Percentiles rank a stretch among this genome's conserved stretches.
Evolutionary conservation across 2,113 vertebrate genomes (phyloP).

Genomic region (Atractosteus spatula): DNA sequence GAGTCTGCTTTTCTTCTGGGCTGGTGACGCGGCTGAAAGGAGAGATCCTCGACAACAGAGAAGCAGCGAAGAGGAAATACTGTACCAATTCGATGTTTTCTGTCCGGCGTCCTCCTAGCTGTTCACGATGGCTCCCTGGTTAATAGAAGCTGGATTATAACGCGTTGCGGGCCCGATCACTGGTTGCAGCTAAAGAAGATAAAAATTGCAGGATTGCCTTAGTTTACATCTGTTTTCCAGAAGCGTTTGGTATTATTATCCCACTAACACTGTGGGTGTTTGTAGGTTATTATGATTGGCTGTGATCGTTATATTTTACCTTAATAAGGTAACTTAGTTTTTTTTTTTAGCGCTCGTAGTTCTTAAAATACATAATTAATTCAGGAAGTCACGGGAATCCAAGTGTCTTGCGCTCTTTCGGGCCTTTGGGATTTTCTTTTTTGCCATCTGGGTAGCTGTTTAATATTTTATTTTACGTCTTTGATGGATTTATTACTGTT

Average conservation of each 20-base stretch:
- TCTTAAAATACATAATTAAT: not conserved
- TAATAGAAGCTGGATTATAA: conserved; percentile 9
- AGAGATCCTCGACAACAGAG: conserved; percentile 26
- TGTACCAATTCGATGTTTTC: conserved; percentile 7
- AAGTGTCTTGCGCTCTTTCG: conserved; percentile 41
- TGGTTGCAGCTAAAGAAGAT: not conserved
- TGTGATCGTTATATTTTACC: not conserved
- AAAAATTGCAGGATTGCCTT: not conserved
- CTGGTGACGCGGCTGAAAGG: conserved; percentile 58
- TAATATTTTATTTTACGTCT: not conserved
- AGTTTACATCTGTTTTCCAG: not conserved
- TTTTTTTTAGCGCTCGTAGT: not conserved
- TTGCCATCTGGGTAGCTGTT: conserved; percentile 28
- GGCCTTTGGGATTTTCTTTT: conserved; percentile 43
- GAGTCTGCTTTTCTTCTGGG: conserved; percentile 27
- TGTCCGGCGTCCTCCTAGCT: not conserved
- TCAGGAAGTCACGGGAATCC: conserved; percentile 35
- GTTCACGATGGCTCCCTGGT: not conserved
- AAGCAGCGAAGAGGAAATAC: conserved; percentile 38
- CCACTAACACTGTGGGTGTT: conserved; percentile 5
- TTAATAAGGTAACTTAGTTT: not conserved
- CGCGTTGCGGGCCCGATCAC: not conserved
- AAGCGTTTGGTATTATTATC: not conserved
- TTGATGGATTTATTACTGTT: not conserved
- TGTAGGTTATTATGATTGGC: not conserved